phyloP scores from a whole-genome alignment of 2,113 vertebrate species.

The Holacanthus passer region DNA sequence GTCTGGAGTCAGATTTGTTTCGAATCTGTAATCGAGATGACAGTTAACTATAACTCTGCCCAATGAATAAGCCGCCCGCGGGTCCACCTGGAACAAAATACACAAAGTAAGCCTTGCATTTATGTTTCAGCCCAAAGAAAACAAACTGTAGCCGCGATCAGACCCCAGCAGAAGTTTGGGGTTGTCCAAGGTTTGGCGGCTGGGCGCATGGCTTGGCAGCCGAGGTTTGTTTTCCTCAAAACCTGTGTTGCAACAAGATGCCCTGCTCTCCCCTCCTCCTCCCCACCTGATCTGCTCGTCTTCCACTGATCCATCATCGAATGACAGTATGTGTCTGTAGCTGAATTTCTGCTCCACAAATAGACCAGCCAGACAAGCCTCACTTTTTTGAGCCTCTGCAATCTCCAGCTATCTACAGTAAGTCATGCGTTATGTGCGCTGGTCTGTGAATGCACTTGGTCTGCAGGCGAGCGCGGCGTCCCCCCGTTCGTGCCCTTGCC shows the following conservation, averaged over 20 bases:
- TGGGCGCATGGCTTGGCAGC: slow-evolving; percentile 24
- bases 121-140: slow-evolving; percentile 40
- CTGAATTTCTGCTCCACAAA: slow-evolving; percentile 86
- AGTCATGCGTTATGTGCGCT: slow-evolving; percentile 81
- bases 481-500: slow-evolving; percentile 68
- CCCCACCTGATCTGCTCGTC: slow-evolving; percentile 43
- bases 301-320: slow-evolving; percentile 79
- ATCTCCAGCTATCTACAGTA: slow-evolving; percentile 81
- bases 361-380: slow-evolving; percentile 79
- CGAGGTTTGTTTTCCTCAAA: slow-evolving; percentile 48
- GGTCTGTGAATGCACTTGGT: slow-evolving; percentile 69
- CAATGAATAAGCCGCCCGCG: not conserved
- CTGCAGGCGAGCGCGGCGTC: slow-evolving; percentile 50
- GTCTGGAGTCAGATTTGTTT: slow-evolving; percentile 29
- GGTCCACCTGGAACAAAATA: slow-evolving; percentile 4
- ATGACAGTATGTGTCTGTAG: slow-evolving; percentile 77
- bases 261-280: slow-evolving; percentile 12
- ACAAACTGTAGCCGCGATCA: slow-evolving; percentile 21
- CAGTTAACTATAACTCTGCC: not conserved
- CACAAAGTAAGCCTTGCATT: not conserved
- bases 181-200: slow-evolving; percentile 23
- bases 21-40: slow-evolving; percentile 6
- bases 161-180: slow-evolving; percentile 6
- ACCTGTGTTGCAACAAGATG: slow-evolving; percentile 49
- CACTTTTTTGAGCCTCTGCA: slow-evolving; percentile 71